Evolutionary conservation across 2,113 vertebrate genomes (phyloP), one percentile per base, ranked within the genome.

Genomic region (Elephas maximus): DNA sequence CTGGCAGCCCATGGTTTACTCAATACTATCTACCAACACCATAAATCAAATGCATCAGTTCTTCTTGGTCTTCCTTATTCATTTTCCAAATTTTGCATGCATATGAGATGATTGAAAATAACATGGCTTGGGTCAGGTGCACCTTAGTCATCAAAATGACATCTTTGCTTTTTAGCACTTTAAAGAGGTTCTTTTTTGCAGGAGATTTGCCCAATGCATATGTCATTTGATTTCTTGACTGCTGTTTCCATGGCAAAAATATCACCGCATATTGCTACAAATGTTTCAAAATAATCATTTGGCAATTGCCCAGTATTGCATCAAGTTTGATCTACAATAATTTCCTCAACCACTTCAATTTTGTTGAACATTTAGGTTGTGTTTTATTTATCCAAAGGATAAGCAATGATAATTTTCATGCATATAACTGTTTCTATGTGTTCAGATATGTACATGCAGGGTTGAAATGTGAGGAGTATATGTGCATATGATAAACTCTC

Each of bases 281-380:
- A 28, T 71, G 71, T 30, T 94, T 76, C 26, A 80, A 51, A 93
- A n/a, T 30, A 57, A 78, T 85, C 18, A 92, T 41, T 76, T 82
- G 79, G 24, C 21, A 20, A 41, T 95, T 62, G 4, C n/a, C 78
- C 62, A 53, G 4, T 79, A 78, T 24, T 63, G 37, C 84, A 57
- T 45, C 53, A 85, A 37, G 53, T 83, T 80, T 88, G 23, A 93
- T 51, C 8, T 83, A 78, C 53, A 71, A 10, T 86, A 15, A 65
- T 76, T 90, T 80, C 53, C 74, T 93, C 3, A 88, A 76, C 20
- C 33, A 53, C 76, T 96, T 93, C 37, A 87, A 41, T 91, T 90
- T 80, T 93, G 11, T 74, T 90, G 51, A 67, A 96, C 90, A 88
- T 74, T 8, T 60, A 79, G 33, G 2, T 2, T 90, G 4, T 24